Conservation (phyloP, 2,113 vertebrate genomes). For the Megaleporinus macrocephalus region DNA sequence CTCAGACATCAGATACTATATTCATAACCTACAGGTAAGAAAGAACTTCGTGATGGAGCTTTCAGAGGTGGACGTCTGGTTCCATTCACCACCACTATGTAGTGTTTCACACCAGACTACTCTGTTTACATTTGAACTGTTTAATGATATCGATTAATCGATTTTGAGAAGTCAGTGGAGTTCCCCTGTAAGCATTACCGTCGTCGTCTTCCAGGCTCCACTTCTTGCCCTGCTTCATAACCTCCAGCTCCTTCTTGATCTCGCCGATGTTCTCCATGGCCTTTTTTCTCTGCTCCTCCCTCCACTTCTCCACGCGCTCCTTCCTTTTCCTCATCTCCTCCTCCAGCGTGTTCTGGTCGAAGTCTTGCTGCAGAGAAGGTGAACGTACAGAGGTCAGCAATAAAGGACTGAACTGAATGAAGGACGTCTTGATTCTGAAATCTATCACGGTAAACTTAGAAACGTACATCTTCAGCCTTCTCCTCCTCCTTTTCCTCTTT, state of each 20-base stretch:
- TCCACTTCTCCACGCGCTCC: conserved; percentile 97
- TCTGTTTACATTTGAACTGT: too few species aligned
- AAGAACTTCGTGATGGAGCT: too few species aligned
- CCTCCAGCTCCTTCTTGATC: conserved; percentile 95
- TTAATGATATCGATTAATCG: too few species aligned
- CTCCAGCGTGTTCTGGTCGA: conserved; percentile 98
- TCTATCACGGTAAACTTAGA: conserved; percentile 54
- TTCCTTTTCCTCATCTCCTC: conserved; percentile 99
- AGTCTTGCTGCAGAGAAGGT: conserved; percentile 79
- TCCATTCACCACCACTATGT: too few species aligned
- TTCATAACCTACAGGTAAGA: too few species aligned
- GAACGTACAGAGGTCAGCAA: background rate
- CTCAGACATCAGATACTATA: too few species aligned
- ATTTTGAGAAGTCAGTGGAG: too few species aligned
- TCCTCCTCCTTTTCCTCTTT: conserved; percentile 98
- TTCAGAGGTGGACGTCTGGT: too few species aligned
- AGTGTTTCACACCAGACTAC: too few species aligned
- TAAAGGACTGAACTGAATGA: conserved; percentile 22
- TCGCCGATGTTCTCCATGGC: conserved; percentile 97
- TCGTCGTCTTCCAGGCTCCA: conserved; percentile 99
- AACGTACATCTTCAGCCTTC: conserved; percentile 93
- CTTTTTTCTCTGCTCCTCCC: conserved; percentile 97
- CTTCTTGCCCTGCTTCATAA: conserved; percentile 98
- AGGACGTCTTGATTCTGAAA: conserved; percentile 47
- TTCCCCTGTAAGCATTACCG: too few species aligned